phyloP scores from a whole-genome alignment of 2,888 invertebrate species.

The Sphecodes monilicornis region DNA sequence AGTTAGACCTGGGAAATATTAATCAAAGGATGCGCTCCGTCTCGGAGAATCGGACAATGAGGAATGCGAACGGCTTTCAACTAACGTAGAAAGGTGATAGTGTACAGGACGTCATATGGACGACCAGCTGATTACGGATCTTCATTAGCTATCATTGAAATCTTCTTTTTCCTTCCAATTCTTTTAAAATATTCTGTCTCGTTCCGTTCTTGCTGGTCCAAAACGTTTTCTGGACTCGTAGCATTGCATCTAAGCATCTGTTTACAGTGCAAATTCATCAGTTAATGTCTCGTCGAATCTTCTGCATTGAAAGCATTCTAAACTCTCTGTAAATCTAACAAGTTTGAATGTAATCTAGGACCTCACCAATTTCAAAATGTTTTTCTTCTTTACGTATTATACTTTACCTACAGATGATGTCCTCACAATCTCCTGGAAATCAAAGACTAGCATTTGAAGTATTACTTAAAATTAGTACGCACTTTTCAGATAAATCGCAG shows the following conservation, averaged over 20 bases:
- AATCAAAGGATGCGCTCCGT: neutral
- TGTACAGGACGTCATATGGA: neutral
- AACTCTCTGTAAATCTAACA: neutral
- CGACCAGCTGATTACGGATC: neutral
- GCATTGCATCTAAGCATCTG: neutral
- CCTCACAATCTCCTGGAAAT: neutral
- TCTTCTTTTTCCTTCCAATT: neutral
- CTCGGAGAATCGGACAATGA: neutral
- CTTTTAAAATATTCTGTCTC: neutral
- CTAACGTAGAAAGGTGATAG: neutral
- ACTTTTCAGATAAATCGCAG: no score
- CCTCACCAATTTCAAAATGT: neutral
- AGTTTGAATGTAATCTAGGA: neutral
- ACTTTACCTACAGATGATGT: no score
- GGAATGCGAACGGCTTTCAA: constrained; percentile 1
- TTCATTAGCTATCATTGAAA: neutral
- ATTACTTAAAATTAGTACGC: neutral
- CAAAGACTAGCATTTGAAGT: no score
- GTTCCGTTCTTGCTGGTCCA: neutral
- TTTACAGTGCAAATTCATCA: neutral
- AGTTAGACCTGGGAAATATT: neutral
- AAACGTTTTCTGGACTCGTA: neutral
- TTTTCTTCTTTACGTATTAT: no score
- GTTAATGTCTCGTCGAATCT: neutral
- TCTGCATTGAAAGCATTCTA: neutral